Base-by-base conservation (phyloP, 1,140 invertebrate species). In the Brevipalpus yothersi region DNA sequence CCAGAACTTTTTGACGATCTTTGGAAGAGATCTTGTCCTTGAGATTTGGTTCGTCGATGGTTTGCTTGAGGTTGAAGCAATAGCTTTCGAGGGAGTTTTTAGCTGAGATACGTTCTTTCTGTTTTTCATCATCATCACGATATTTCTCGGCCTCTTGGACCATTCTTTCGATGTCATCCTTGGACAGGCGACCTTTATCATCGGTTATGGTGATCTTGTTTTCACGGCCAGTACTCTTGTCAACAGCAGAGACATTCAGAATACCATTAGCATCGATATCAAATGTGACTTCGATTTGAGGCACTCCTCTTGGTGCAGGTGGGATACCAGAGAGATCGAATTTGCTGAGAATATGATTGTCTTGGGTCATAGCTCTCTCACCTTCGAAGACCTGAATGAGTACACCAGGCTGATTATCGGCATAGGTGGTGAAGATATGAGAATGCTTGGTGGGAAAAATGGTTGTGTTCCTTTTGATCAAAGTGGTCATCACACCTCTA, bases 151-250 rank as follows among this genome's bases (percentile, higher is more conserved):
- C 91, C 64, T 97, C 92, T 61, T 89, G 85, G 47, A 97, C 87
- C 92, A 97, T 96, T 53, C 86, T 77, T 69, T 96, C 90, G 67
- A 96, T 96, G 65, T 96, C 91, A 68, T 94, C 89, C 74, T 95
- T 94, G 69, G 81, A 86, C 0, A 96, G 77, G 66, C 92, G 83
- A 63, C 92, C 90, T 73, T 95, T 95, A 75, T 96, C 92, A 69
- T 96, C 96, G 67, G 88, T 95, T 67, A 96, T 95, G 41, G 88
- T 94, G 71, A 96, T 95, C 73, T 94, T 94, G 73, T 95, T 95
- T 68, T 91, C 85, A 72, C 92, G 92, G 67, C 91, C 91, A 62
- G 92, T 94, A 4, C 73, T 75, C 67, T 78, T 79, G 62, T 79
- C 78, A 62, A 76, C 73, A 41, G 78, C 78, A n/a, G 73, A 72